Percentiles rank a stretch among this genome's conserved stretches.
These are phyloP conservation scores for Dissostichus mawsoni DNA, from an alignment of 2,113 vertebrate species.

Conservation along the genomic window DNA sequence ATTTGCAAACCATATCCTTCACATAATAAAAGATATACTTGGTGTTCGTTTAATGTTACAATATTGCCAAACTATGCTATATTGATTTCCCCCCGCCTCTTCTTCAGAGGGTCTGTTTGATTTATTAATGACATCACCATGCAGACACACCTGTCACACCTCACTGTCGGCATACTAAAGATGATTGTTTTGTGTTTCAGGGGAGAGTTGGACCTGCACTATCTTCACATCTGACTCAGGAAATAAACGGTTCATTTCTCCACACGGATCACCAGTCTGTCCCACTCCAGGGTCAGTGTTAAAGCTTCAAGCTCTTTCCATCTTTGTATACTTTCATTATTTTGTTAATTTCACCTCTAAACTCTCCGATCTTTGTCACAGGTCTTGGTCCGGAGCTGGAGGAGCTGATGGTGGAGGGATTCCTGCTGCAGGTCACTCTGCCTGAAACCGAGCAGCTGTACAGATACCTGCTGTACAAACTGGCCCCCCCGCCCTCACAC, in stretches of 20 bases:
- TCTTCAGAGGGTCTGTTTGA: neutral
- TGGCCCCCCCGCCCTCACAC: slow-evolving; percentile 68
- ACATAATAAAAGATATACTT: no score
- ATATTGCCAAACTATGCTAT: no score
- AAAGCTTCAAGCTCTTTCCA: neutral
- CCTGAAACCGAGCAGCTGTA: slow-evolving; percentile 96
- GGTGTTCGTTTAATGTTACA: no score
- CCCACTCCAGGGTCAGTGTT: slow-evolving; percentile 88
- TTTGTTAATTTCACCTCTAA: neutral
- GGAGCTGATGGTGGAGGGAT: slow-evolving; percentile 95
- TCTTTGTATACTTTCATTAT: neutral
- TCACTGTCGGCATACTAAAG: neutral
- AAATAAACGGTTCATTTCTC: slow-evolving; percentile 86
- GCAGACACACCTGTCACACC: no score
- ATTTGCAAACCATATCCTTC: no score
- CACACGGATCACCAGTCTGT: slow-evolving; percentile 88
- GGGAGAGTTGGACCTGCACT: slow-evolving; percentile 54
- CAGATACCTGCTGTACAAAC: slow-evolving; percentile 87
- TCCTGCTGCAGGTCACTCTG: slow-evolving; percentile 95
- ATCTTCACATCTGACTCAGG: slow-evolving; percentile 77
- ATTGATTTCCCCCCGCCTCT: no score
- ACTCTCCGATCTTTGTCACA: slow-evolving; percentile 55
- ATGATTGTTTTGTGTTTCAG: slow-evolving; percentile 57
- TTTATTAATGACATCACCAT: neutral
- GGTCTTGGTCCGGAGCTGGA: slow-evolving; percentile 90